Evolutionary conservation across 2,113 vertebrate genomes (phyloP).

Genomic region (Prunella fulvescens): DNA sequence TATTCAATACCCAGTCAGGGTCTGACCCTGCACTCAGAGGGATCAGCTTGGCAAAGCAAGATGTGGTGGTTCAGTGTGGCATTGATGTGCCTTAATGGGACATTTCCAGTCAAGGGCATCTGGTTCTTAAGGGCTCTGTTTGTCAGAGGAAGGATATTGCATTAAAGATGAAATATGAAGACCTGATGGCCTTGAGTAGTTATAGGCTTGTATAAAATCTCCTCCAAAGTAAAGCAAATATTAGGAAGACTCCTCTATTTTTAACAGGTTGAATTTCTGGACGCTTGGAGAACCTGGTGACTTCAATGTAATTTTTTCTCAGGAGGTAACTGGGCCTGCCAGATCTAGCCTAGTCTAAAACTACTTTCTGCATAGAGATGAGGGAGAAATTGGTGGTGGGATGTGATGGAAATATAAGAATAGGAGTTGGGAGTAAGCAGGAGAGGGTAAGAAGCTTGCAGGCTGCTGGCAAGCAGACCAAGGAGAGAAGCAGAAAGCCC

Average conservation of each 20-base stretch:
- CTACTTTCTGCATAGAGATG: not conserved
- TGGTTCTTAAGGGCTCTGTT: not conserved
- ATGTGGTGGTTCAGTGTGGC: not conserved
- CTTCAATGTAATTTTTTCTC: not conserved
- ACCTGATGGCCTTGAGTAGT: not conserved
- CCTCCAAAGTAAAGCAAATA: not conserved
- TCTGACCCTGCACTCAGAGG: not conserved
- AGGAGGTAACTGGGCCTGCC: not conserved
- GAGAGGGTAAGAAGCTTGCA: not conserved
- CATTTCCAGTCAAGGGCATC: not conserved
- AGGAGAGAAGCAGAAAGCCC: not conserved
- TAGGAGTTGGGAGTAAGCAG: not conserved
- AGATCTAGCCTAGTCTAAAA: not conserved
- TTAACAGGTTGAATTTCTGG: not conserved
- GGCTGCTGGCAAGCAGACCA: not conserved
- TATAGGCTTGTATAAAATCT: not conserved
- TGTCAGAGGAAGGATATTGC: not conserved
- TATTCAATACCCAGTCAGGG: not conserved
- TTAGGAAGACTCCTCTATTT: not conserved
- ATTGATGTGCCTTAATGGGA: not conserved
- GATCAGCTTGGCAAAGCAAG: not conserved
- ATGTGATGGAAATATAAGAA: not conserved
- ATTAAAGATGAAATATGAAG: not conserved
- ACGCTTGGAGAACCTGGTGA: not conserved
- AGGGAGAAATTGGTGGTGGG: too few relatives aligned